A percentile compares a stretch with the other conserved stretches of the same genome.
Evolutionary conservation across 2,888 invertebrate species (phyloP).

Genomic region (Oligia latruncula): DNA sequence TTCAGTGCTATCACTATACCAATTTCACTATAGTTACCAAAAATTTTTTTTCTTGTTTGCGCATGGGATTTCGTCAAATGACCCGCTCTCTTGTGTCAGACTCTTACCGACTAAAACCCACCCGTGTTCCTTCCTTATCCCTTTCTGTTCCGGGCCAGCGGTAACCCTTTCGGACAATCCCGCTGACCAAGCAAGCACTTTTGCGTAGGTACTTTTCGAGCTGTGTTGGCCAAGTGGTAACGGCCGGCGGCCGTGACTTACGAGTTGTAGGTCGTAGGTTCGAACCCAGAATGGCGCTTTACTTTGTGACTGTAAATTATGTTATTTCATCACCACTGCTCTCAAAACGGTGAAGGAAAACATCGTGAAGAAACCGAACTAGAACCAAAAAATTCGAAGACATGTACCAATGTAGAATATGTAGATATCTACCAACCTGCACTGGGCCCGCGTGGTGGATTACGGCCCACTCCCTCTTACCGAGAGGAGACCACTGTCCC

Average conservation of each 20-base stretch:
- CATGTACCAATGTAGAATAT: not conserved
- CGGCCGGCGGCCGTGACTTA: not conserved
- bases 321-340: not conserved
- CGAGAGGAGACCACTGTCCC: not conserved
- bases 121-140: too few species aligned
- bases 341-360: not conserved
- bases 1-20: conserved; percentile 11
- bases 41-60: too few species aligned
- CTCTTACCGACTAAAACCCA: too few species aligned
- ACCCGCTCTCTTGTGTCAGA: too few species aligned
- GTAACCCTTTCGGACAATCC: too few species aligned
- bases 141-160: too few species aligned
- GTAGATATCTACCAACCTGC: not conserved
- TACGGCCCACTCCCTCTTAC: not conserved
- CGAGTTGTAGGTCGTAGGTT: not conserved
- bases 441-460: not conserved
- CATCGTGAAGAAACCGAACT: not conserved
- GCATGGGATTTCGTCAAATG: too few species aligned
- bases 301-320: not conserved
- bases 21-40: not conserved
- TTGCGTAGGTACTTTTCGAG: not conserved
- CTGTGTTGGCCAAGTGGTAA: not conserved
- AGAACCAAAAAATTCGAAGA: not conserved
- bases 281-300: not conserved
- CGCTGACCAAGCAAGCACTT: not conserved